Conservation (phyloP, 2,797 vertebrate species). For the Oreochromis grahami region DNA sequence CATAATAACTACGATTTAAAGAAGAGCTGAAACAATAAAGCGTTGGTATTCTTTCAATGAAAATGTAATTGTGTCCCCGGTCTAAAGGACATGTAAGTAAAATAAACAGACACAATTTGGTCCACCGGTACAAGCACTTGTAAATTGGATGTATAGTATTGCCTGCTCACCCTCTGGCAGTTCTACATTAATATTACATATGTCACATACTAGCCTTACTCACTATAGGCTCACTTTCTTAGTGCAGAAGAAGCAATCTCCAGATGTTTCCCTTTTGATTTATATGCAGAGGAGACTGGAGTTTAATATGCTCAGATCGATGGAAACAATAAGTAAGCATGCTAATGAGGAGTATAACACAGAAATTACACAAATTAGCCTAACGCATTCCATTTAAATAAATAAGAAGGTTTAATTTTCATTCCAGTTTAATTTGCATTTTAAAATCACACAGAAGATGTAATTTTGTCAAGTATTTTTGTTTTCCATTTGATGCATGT, state of each 20-base stretch:
- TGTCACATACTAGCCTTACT: not conserved
- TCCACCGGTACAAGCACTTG: not conserved
- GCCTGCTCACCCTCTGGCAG: not conserved
- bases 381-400: not conserved
- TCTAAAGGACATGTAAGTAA: not conserved
- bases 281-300: not conserved
- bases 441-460: not conserved
- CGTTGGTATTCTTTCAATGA: not conserved
- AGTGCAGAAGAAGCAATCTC: not conserved
- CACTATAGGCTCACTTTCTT: not conserved
- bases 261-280: not conserved
- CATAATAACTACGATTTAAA: not conserved
- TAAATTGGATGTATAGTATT: not conserved
- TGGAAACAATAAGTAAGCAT: not conserved
- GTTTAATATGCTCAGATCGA: not conserved
- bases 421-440: not conserved
- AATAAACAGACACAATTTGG: not conserved
- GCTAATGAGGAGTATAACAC: not conserved
- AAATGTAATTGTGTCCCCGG: not conserved
- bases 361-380: not conserved
- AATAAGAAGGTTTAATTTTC: not conserved
- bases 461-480: not conserved
- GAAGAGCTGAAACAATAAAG: not conserved
- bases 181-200: not conserved
- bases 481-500: not conserved